Evolutionary conservation across 2,113 vertebrate species (phyloP).

Genomic region (Mobula birostris): DNA sequence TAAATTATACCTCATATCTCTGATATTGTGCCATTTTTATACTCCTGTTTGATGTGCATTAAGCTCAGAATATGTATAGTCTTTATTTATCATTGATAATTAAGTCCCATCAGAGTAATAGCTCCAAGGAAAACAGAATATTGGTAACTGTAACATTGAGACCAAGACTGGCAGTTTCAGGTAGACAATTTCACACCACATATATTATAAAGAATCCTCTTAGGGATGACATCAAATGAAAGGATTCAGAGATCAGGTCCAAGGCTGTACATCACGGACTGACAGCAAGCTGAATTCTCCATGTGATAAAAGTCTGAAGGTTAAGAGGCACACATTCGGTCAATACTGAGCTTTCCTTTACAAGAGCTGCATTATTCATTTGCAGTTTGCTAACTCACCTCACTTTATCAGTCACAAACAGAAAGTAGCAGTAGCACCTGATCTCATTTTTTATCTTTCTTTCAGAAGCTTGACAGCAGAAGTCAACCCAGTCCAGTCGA

Average conservation of each 20-base stretch:
- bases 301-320: slow-evolving; percentile 19
- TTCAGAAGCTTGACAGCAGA: slow-evolving; percentile 25
- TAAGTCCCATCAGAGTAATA: neutral
- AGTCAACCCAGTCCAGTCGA: slow-evolving; percentile 10
- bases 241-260: slow-evolving; percentile 2
- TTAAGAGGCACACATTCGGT: neutral
- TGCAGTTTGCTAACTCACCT: slow-evolving; percentile 35
- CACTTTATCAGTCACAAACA: slow-evolving; percentile 36
- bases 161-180: neutral
- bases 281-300: slow-evolving; percentile 15
- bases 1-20: neutral
- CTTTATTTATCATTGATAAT: neutral
- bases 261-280: neutral
- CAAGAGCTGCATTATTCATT: slow-evolving; percentile 29
- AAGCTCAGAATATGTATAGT: neutral
- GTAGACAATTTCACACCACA: neutral
- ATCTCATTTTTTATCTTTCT: slow-evolving; percentile 36
- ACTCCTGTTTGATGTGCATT: neutral
- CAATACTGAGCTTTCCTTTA: slow-evolving; percentile 24
- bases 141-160: neutral
- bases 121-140: neutral
- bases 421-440: slow-evolving; percentile 32
- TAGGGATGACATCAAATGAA: neutral
- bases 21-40: no score
- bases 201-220: neutral